Evolutionary conservation across 2,888 invertebrate species (phyloP).

Genomic region (Scaptomyza cyrtandrae): DNA sequence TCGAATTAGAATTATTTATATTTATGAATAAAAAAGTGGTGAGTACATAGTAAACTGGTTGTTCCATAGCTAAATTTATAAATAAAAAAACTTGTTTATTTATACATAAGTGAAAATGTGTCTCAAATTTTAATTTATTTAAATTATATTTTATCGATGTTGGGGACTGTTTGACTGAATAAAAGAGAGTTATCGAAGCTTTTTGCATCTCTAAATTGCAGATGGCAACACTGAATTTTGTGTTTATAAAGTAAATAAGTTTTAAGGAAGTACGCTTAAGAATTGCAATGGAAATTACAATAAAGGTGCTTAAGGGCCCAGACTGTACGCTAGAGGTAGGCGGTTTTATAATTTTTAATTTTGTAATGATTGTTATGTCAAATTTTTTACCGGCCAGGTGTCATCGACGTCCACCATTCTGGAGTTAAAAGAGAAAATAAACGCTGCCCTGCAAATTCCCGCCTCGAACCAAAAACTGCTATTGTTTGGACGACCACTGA

Average conservation of each 20-base stretch:
- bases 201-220: conserved; percentile 34
- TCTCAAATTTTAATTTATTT: background rate
- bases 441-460: conserved; percentile 88
- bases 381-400: conserved; percentile 83
- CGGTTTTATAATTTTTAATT: background rate
- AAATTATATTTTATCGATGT: conserved; percentile 15
- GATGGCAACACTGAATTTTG: conserved; percentile 52
- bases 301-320: conserved; percentile 90
- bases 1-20: background rate
- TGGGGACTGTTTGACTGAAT: background rate
- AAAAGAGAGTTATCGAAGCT: conserved; percentile 24
- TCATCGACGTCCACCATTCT: conserved; percentile 87
- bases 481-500: conserved; percentile 89
- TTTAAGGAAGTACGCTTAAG: conserved; percentile 13
- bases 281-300: conserved; percentile 88
- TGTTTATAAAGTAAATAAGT: conserved; percentile 48
- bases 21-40: background rate
- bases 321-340: conserved; percentile 88
- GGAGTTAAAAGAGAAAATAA: conserved; percentile 89
- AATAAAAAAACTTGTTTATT: background rate
- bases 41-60: background rate
- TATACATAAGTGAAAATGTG: background rate
- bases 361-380: background rate
- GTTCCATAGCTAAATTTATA: no score
- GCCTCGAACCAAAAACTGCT: conserved; percentile 89